Evolutionary conservation across 1,140 invertebrate species (phyloP), one percentile per base, ranked within the genome.

Genomic region (Cardiocondyla obscurior): DNA sequence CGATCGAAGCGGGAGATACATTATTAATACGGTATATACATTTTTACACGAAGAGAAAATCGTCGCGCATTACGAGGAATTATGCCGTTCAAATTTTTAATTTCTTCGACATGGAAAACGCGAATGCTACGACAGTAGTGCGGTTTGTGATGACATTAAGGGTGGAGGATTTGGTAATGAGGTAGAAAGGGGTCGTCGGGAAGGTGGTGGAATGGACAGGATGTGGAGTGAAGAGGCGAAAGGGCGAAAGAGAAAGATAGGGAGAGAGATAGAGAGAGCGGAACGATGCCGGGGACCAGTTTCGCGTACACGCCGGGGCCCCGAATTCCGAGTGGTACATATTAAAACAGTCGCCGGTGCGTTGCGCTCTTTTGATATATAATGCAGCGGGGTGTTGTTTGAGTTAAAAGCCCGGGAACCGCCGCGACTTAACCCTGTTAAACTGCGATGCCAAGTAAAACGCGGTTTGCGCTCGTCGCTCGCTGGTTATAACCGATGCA

Each of bases 401-500:
- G 91, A 90, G 92, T 92, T 93, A 94, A 94, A 93, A 93, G 93
- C 93, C 91, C 91, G 90, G 91, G 91, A 93, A 94, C 93, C 93
- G 79, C 93, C 90, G 88, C 82, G 90, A 93, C 92, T 93, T 94
- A 93, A 94, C 92, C 91, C 93, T 92, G 92, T 94, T 93, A 94
- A 94, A 94, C 93, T 93, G 90, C 92, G 90, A 93, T 93, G 92
- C 92, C 93, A 93, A 94, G 93, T 94, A 91, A 93, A 94, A 93
- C 92, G 93, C 92, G 91, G 92, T 93, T 93, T 92, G 93, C 93
- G 93, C 93, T 76, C 72, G 62, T 93, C 91, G 92, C 91, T 91
- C 90, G 87, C 82, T 86, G 90, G 91, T 92, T 91, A 92, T 93
- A 92, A 94, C 90, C 90, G 91, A 93, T 94, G 92, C 93, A 93